phyloP scores from a whole-genome alignment of 2,888 invertebrate genomes.

The Latheticus oryzae region DNA sequence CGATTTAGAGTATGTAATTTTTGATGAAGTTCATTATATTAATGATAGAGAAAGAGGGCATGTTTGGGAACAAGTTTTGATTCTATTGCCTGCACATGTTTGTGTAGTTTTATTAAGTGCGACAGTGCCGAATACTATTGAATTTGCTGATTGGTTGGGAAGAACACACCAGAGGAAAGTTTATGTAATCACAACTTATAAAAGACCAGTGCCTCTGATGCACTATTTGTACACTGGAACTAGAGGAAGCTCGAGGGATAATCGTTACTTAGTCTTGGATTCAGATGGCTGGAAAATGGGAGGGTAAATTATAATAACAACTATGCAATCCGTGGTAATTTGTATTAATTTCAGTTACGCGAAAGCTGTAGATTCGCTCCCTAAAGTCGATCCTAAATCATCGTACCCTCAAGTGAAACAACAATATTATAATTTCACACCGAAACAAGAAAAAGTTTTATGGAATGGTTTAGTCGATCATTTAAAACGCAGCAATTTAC shows the following conservation, averaged over 20 bases:
- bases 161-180: constrained; percentile 87
- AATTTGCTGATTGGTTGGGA: constrained; percentile 96
- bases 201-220: constrained; percentile 94
- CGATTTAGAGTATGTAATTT: constrained; percentile 98
- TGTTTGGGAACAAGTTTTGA: constrained; percentile 98
- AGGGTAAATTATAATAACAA: constrained; percentile 67
- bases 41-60: constrained; percentile 92
- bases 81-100: constrained; percentile 93
- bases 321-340: too few species aligned
- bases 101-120: constrained; percentile 97
- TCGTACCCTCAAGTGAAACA: constrained; percentile 15
- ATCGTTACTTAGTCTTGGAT: constrained; percentile 84
- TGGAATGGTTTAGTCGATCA: constrained; percentile 88
- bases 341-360: constrained; percentile 16
- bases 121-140: constrained; percentile 96
- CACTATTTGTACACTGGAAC: constrained; percentile 91
- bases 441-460: constrained; percentile 82
- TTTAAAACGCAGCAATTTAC: constrained; percentile 81
- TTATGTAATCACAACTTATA: constrained; percentile 92
- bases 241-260: constrained; percentile 80
- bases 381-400: constrained; percentile 33
- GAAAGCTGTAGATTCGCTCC: constrained; percentile 55
- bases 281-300: constrained; percentile 78
- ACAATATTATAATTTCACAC: constrained; percentile 52
- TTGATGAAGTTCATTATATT: constrained; percentile 98